Percentiles rank a stretch among this genome's conserved stretches.
These are phyloP conservation scores for Chauna torquata DNA, from an alignment of 2,113 vertebrate species.

Conservation along the genomic window DNA sequence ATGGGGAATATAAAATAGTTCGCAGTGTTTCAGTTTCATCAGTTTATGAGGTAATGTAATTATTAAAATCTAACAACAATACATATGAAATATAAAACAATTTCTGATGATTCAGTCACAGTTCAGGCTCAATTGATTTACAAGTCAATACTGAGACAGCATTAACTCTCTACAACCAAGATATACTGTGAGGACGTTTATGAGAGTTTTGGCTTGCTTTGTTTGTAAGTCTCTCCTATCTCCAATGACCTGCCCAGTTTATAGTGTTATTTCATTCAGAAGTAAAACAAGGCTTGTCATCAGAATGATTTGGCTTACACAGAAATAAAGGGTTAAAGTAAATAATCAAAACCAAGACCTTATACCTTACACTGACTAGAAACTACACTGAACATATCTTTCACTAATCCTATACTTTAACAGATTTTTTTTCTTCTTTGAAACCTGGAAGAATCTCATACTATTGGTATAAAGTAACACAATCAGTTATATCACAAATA, in stretches of 20 bases:
- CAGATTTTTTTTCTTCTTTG: background rate
- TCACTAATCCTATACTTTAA: background rate
- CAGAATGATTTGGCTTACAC: background rate
- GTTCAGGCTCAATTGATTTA: background rate
- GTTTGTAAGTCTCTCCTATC: background rate
- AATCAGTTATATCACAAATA: background rate
- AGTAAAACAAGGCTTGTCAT: background rate
- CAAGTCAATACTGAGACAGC: background rate
- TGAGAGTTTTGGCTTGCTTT: background rate
- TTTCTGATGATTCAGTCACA: background rate
- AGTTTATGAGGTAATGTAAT: conserved; percentile 20
- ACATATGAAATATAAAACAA: background rate
- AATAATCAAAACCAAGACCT: background rate
- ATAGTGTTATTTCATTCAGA: background rate
- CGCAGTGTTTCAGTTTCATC: conserved; percentile 31
- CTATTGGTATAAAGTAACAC: background rate
- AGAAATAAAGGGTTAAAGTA: background rate
- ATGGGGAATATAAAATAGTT: background rate
- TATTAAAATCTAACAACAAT: background rate
- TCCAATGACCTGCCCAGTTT: background rate
- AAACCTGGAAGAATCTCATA: background rate
- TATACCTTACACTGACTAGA: background rate
- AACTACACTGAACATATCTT: background rate
- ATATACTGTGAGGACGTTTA: background rate
- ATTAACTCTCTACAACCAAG: background rate